A percentile compares a stretch with the other conserved stretches of the same genome.
These are phyloP conservation scores for Podotricha telesiphe DNA, from an alignment of 2,888 invertebrate species.

Conservation along the genomic window DNA sequence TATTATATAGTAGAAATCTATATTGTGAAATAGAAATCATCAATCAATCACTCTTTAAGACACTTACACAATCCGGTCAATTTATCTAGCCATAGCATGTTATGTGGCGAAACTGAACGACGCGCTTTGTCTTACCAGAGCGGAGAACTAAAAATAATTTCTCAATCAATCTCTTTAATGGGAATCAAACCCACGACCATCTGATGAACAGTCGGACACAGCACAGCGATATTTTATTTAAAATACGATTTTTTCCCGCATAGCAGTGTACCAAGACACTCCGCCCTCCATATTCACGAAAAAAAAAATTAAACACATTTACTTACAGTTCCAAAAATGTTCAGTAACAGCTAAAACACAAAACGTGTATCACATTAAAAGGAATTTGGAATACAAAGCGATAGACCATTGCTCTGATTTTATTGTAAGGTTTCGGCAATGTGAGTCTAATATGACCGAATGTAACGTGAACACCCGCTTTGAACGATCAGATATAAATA, in stretches of 20 bases:
- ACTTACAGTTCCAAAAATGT: constrained; percentile 3
- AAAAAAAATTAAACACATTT: not conserved
- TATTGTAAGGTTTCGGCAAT: constrained; percentile 41
- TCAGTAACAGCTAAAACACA: constrained; percentile 5
- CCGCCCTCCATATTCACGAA: too few relatives aligned
- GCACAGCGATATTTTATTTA: not conserved
- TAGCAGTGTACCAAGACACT: too few relatives aligned
- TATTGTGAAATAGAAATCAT: too few relatives aligned
- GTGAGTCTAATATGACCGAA: constrained; percentile 10
- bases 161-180: not conserved
- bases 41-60: too few relatives aligned
- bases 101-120: too few relatives aligned
- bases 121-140: not conserved
- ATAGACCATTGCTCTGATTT: constrained; percentile 38
- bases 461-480: not conserved
- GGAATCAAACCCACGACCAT: not conserved
- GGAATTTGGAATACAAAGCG: constrained; percentile 27
- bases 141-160: not conserved
- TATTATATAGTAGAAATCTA: not conserved
- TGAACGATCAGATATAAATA: not conserved
- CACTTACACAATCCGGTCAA: too few relatives aligned
- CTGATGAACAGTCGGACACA: not conserved
- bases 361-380: constrained; percentile 29
- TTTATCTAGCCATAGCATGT: too few relatives aligned
- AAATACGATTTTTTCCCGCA: too few relatives aligned